Evolutionary conservation across 2,888 invertebrate genomes (phyloP), one percentile per base, ranked within the genome.

Genomic region (Stomorhina lunata): DNA sequence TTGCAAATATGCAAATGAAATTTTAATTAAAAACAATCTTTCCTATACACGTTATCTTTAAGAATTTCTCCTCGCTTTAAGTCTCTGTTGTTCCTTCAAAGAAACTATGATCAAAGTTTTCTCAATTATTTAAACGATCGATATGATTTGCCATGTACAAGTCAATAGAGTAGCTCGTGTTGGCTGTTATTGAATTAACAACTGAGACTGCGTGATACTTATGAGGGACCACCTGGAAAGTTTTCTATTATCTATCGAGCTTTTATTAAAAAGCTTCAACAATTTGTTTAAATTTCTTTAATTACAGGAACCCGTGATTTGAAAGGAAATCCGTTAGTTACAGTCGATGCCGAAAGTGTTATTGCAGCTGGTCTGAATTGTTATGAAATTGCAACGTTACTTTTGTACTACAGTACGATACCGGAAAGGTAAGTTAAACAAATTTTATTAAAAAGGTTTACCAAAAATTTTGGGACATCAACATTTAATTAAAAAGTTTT

Each of bases 341-440:
- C 94, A 84, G 94, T 95, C 87, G 93, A 94, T 87, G 93, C 93
- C 73, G 93, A 93, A 86, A 92, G 92, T 88, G 92, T 93, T 86
- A 92, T 92, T 76, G 90, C 92, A 87, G 93, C 94, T 83, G 93
- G 93, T 81, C 91, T 94, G 79, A 93, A 93, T 85, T 93, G 94
- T 88, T 93, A 93, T 86, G 95, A 95, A 91, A 92, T 95, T 85
- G 94, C 95, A 81, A 93, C 94, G 85, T 92, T 95, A 84, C 91
- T 95, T 84, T 92, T 95, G 88, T 95, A 95, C 92, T 95, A 95
- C 92, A 93, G 93, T 85, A 93, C 95, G 84, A 93, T 95, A 87
- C 94, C 94, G 86, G 90, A 91, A 84, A 93, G 94, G 95, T 95
- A 92, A 93, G 92, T 88, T 65, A n/a, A 37, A n/a, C 2, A 34